Evolutionary conservation across 2,888 invertebrate genomes (phyloP).

Genomic region (Drosophila prostipennis): DNA sequence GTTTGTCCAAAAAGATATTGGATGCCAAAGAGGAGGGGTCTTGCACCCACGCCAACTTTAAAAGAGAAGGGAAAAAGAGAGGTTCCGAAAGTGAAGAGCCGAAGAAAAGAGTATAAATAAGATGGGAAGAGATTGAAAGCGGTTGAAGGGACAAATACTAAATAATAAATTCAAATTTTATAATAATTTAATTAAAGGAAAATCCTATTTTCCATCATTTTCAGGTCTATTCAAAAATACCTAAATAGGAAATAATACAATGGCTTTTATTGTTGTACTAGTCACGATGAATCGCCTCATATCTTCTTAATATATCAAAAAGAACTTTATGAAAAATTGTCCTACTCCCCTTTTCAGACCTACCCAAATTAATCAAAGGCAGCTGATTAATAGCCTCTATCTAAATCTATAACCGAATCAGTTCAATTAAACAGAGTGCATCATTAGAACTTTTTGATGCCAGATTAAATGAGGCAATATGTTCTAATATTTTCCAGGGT

Average conservation of each 20-base stretch:
- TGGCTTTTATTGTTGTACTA: too few species aligned
- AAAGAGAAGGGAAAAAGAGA: constrained; percentile 11
- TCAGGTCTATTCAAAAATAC: too few species aligned
- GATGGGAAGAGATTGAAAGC: background rate
- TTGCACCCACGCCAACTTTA: constrained; percentile 65
- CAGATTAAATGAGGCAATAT: constrained; percentile 1
- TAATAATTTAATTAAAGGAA: too few species aligned
- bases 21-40: constrained; percentile 20
- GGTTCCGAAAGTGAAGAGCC: background rate
- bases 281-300: background rate
- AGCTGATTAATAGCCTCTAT: background rate
- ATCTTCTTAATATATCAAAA: background rate
- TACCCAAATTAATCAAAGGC: background rate
- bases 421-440: constrained; percentile 25
- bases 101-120: constrained; percentile 9
- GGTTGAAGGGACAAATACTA: too few species aligned
- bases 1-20: constrained; percentile 47
- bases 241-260: too few species aligned
- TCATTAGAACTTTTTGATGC: constrained; percentile 22
- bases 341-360: background rate
- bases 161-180: too few species aligned
- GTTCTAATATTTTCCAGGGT: background rate
- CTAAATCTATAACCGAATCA: constrained; percentile 3
- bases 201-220: too few species aligned
- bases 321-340: background rate